These are phyloP conservation scores for Electrona antarctica DNA, from an alignment of 2,113 vertebrate species.

Conservation along the genomic window DNA sequence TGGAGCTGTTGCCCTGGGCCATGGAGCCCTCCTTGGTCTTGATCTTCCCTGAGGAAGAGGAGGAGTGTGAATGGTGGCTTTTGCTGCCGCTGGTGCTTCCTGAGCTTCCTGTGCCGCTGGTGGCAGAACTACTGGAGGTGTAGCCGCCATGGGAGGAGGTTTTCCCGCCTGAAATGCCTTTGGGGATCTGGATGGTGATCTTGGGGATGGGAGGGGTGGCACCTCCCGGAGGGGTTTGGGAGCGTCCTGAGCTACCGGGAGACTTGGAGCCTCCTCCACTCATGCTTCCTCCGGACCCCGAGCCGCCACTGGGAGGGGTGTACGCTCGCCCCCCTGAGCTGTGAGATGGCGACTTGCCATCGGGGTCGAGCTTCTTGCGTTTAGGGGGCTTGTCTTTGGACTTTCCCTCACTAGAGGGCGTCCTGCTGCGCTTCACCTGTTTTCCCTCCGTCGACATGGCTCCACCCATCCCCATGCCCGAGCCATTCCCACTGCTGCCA, in stretches of 20 bases:
- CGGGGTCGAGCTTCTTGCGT: constrained; percentile 92
- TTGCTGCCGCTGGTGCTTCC: constrained; percentile 83
- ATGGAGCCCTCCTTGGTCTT: constrained; percentile 92
- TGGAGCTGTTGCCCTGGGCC: constrained; percentile 87
- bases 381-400: constrained; percentile 97
- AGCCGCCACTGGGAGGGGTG: constrained; percentile 92
- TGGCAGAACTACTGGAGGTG: constrained; percentile 88
- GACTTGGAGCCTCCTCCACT: constrained; percentile 93
- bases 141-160: constrained; percentile 93
- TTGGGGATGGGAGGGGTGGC: constrained; percentile 96
- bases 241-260: constrained; percentile 92
- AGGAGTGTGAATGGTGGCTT: constrained; percentile 95
- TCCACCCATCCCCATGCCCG: constrained; percentile 75
- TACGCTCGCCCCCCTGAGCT: constrained; percentile 91
- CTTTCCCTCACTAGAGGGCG: constrained; percentile 95
- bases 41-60: constrained; percentile 90
- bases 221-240: constrained; percentile 93
- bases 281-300: constrained; percentile 82
- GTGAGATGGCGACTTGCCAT: constrained; percentile 95
- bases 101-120: constrained; percentile 68
- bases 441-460: constrained; percentile 85
- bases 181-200: constrained; percentile 98
- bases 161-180: constrained; percentile 94
- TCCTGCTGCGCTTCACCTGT: constrained; percentile 92
- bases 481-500: constrained; percentile 79